Evolutionary conservation across 2,113 vertebrate genomes (phyloP).

Genomic region (Ceyx cyanopectus): DNA sequence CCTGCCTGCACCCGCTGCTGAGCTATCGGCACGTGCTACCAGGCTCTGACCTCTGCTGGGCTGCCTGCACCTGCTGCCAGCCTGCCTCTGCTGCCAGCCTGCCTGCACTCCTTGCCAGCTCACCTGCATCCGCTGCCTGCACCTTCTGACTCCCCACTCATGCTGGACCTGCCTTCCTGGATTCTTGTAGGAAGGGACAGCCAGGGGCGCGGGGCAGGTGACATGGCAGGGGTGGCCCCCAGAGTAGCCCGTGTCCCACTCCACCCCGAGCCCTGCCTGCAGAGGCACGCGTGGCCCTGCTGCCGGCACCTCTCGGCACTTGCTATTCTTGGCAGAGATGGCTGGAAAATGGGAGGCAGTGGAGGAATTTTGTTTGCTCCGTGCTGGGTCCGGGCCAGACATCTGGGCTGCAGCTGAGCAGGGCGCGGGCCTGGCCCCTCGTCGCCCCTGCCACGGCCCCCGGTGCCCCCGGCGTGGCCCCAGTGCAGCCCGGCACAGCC

Average conservation of each 20-base stretch:
- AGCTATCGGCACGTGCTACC: neutral
- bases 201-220: rapidly evolving
- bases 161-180: neutral
- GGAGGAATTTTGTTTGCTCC: slow-evolving; percentile 79
- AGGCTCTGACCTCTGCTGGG: neutral
- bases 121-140: neutral
- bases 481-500: neutral
- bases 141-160: neutral
- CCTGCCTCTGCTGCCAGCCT: neutral
- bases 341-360: slow-evolving; percentile 78
- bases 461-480: neutral
- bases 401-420: slow-evolving; percentile 67
- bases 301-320: slow-evolving; percentile 55
- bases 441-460: neutral
- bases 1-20: too few relatives aligned
- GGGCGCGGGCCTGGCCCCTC: neutral
- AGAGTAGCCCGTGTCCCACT: neutral
- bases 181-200: neutral
- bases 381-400: slow-evolving; percentile 49
- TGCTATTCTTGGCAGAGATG: slow-evolving; percentile 75
- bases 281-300: slow-evolving; percentile 2
- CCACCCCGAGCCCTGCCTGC: neutral
- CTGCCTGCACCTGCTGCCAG: neutral
- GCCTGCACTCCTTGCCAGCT: neutral
- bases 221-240: neutral